These are phyloP conservation scores for Halesus radiatus DNA, from an alignment of 1,140 invertebrate genomes.

Conservation along the genomic window DNA sequence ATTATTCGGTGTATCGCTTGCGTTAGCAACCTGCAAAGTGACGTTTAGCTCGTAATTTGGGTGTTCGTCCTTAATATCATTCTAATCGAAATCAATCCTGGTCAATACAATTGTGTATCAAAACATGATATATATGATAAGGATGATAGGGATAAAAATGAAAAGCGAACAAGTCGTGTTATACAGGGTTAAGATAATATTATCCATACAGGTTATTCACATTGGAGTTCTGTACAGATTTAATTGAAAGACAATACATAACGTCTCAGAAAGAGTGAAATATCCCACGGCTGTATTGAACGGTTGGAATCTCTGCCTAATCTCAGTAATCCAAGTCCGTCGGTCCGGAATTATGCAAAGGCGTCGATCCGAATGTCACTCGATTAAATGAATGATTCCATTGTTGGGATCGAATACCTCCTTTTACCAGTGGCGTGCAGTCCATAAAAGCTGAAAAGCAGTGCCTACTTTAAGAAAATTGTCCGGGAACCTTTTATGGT, in stretches of 20 bases:
- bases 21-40: too few relatives aligned
- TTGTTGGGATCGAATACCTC: constrained; percentile 33
- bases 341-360: constrained; percentile 41
- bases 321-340: constrained; percentile 32
- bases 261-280: neutral
- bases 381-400: constrained; percentile 52
- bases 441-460: too few relatives aligned
- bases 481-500: too few relatives aligned
- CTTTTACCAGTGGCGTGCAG: too few relatives aligned
- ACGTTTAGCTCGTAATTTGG: too few relatives aligned
- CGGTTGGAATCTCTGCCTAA: neutral
- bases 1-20: too few relatives aligned
- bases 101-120: too few relatives aligned
- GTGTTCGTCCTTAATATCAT: too few relatives aligned
- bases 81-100: too few relatives aligned
- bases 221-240: neutral
- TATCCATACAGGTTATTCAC: neutral
- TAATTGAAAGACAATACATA: constrained; percentile 14
- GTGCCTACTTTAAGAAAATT: too few relatives aligned
- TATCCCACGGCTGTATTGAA: constrained; percentile 41
- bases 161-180: neutral
- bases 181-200: neutral
- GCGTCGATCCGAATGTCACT: constrained; percentile 51
- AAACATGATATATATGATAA: too few relatives aligned
- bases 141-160: too few relatives aligned